Evolutionary conservation across 2,797 vertebrate species (phyloP).

Genomic region (Enteromius argenteus): DNA sequence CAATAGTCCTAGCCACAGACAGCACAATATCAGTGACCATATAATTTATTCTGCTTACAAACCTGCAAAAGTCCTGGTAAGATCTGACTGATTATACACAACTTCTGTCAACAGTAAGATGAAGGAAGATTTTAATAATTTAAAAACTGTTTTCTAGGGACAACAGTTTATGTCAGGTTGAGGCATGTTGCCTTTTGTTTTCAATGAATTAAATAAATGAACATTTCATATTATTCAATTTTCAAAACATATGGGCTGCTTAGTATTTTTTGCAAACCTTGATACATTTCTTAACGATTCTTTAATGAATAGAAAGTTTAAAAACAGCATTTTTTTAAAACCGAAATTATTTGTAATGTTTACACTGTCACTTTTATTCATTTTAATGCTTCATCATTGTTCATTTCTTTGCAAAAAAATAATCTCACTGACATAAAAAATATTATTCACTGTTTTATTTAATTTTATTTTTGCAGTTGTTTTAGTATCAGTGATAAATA

Average conservation of each 20-base stretch:
- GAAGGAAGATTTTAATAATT: background rate
- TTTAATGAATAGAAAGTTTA: background rate
- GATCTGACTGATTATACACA: slow-evolving; percentile 6
- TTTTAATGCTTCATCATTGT: background rate
- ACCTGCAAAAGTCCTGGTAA: background rate
- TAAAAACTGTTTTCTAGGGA: background rate
- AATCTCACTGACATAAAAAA: background rate
- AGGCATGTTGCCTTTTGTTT: background rate
- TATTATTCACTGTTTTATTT: background rate
- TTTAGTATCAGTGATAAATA: background rate
- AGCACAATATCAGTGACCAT: background rate
- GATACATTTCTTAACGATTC: background rate
- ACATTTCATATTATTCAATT: background rate
- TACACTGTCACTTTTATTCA: background rate
- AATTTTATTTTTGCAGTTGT: background rate
- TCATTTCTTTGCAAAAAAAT: too few relatives aligned
- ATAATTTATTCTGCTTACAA: background rate
- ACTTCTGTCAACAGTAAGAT: background rate
- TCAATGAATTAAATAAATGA: background rate
- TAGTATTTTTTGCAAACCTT: background rate
- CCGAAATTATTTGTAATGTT: background rate
- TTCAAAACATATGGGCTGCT: background rate
- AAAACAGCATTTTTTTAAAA: background rate
- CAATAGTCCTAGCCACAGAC: background rate
- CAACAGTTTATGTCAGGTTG: background rate